phyloP scores from a whole-genome alignment of 2,888 invertebrate species.

The Trichogramma dendrolimi region DNA sequence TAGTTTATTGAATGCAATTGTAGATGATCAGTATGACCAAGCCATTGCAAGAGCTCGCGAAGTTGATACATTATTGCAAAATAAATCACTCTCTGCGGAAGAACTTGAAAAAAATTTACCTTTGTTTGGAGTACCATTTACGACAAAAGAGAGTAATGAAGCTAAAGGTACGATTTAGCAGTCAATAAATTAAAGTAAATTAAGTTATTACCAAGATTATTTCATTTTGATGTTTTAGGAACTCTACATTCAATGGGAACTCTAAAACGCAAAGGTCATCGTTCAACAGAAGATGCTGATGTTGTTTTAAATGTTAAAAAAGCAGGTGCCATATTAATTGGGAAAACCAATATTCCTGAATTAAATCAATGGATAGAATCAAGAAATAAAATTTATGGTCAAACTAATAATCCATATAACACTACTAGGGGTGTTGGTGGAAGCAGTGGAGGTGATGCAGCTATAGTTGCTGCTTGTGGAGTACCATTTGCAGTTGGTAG shows the following conservation, averaged over 20 bases:
- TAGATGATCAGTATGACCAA: constrained; percentile 72
- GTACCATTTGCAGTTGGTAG: constrained; percentile 81
- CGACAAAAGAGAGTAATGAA: constrained; percentile 83
- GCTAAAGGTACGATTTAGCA: constrained; percentile 59
- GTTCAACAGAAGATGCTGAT: constrained; percentile 73
- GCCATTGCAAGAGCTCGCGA: constrained; percentile 74
- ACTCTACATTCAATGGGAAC: constrained; percentile 68
- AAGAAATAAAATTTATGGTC: constrained; percentile 81
- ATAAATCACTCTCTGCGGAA: constrained; percentile 56
- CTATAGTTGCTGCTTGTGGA: constrained; percentile 73
- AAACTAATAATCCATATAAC: constrained; percentile 89
- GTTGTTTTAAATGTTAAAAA: constrained; percentile 67
- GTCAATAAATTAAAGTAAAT: background rate
- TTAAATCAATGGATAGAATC: constrained; percentile 90
- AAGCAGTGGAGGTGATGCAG: constrained; percentile 85
- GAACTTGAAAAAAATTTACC: constrained; percentile 68
- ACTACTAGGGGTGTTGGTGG: constrained; percentile 81
- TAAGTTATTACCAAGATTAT: constrained; percentile 5
- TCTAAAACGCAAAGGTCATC: constrained; percentile 58
- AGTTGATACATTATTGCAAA: constrained; percentile 66
- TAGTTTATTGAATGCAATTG: constrained; percentile 73
- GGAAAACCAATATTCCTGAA: constrained; percentile 90
- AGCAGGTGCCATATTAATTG: constrained; percentile 83
- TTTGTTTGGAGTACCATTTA: constrained; percentile 88
- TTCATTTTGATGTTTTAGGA: constrained; percentile 30